Evolutionary conservation across 2,888 invertebrate species (phyloP).

Genomic region (Drosophila vallismaia): DNA sequence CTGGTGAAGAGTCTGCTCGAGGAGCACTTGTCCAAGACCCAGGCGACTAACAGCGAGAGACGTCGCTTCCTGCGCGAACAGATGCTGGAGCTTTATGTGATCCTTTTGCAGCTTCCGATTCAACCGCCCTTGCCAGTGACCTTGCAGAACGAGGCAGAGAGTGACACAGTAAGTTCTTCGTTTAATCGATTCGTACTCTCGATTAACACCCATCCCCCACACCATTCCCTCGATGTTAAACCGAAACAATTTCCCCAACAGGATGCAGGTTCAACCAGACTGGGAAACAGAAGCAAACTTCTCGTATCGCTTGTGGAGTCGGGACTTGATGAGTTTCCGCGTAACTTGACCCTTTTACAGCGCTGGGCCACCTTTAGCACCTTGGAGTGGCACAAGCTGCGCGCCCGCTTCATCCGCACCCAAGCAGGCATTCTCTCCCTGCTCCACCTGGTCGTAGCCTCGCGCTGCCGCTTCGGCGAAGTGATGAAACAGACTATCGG

Average conservation of each 20-base stretch:
- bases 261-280: neutral
- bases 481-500: neutral
- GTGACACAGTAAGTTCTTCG: too few relatives aligned
- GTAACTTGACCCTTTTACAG: slow-evolving; percentile 86
- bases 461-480: slow-evolving; percentile 70
- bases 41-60: slow-evolving; percentile 6
- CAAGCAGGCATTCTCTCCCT: slow-evolving; percentile 84
- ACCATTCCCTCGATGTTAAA: too few relatives aligned
- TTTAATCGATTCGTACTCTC: too few relatives aligned
- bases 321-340: slow-evolving; percentile 85
- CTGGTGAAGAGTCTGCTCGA: slow-evolving; percentile 45
- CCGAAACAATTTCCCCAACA: neutral
- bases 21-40: neutral
- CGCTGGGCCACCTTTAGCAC: slow-evolving; percentile 83
- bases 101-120: slow-evolving; percentile 63
- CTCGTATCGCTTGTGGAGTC: slow-evolving; percentile 76
- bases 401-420: slow-evolving; percentile 82
- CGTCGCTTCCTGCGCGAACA: slow-evolving; percentile 82
- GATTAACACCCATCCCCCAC: too few relatives aligned
- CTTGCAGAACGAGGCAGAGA: too few relatives aligned
- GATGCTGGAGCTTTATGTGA: slow-evolving; percentile 83
- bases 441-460: slow-evolving; percentile 84
- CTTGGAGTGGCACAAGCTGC: slow-evolving; percentile 86
- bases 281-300: neutral
- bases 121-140: neutral